Evolutionary conservation across 2,888 invertebrate genomes (phyloP).

Genomic region (Zonitis immaculata): DNA sequence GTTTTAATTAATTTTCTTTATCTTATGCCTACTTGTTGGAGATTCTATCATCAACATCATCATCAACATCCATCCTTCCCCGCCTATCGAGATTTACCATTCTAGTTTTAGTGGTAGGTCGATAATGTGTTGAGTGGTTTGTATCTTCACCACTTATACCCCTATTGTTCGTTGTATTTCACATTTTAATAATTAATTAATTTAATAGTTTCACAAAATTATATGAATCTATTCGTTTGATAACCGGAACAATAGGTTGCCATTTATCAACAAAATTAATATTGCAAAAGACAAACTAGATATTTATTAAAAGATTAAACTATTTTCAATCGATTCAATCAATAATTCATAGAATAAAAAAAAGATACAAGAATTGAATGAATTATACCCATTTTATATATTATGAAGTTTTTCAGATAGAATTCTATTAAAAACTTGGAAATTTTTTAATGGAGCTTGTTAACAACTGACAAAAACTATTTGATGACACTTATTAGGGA

Average conservation of each 20-base stretch:
- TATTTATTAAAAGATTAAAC: no score
- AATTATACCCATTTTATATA: no score
- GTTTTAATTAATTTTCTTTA: neutral
- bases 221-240: no score
- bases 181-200: constrained; percentile 19
- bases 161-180: neutral
- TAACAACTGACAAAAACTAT: constrained; percentile 32
- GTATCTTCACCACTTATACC: constrained; percentile 15
- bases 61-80: no score
- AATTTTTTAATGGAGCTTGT: constrained; percentile 38
- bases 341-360: no score
- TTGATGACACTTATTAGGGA: constrained; percentile 29
- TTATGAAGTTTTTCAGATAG: constrained; percentile 36
- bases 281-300: no score
- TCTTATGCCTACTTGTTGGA: no score
- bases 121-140: constrained; percentile 19
- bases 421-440: no score
- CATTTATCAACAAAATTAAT: no score
- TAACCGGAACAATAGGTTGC: no score
- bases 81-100: no score
- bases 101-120: constrained; percentile 20
- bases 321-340: neutral
- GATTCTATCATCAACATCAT: neutral
- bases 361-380: no score
- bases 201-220: constrained; percentile 22